Percentiles rank a stretch among this genome's conserved stretches.
These are phyloP conservation scores for Chelonia mydas DNA, from an alignment of 2,797 vertebrate genomes.

Conservation along the genomic window DNA sequence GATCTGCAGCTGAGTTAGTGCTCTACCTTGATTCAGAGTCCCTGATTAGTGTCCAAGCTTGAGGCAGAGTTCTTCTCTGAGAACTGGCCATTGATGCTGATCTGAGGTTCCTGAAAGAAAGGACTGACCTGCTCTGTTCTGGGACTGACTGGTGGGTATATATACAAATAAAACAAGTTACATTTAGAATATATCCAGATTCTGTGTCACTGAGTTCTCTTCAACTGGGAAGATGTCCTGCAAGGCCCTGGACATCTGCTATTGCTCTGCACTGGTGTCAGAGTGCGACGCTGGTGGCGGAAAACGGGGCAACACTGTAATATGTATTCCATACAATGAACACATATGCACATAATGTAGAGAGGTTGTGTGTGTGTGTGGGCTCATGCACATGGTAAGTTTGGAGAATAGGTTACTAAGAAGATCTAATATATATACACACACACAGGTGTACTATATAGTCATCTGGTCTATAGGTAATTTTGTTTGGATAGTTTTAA, in stretches of 20 bases:
- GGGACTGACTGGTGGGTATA: neutral
- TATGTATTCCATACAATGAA: rapidly evolving
- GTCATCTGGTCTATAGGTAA: neutral
- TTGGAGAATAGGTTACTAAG: neutral
- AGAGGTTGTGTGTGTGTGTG: no score
- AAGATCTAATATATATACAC: neutral
- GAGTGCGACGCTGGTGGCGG: neutral
- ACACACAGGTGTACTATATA: neutral
- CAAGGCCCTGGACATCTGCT: neutral
- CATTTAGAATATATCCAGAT: neutral
- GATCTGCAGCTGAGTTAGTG: neutral
- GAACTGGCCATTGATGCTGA: no score
- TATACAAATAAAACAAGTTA: neutral
- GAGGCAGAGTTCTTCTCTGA: no score
- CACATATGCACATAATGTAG: no score
- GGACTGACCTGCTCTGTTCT: no score
- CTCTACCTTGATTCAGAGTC: neutral
- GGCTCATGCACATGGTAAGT: rapidly evolving
- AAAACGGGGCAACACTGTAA: neutral
- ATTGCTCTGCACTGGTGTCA: neutral
- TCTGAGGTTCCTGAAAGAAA: no score
- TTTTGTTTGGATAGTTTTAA: neutral
- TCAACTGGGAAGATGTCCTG: rapidly evolving
- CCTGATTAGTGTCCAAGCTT: no score
- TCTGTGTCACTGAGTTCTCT: neutral